Percentiles rank a stretch among this genome's conserved stretches.
These are phyloP conservation scores for Drosophila lacteicornis DNA, from an alignment of 1,140 invertebrate species.

Conservation along the genomic window DNA sequence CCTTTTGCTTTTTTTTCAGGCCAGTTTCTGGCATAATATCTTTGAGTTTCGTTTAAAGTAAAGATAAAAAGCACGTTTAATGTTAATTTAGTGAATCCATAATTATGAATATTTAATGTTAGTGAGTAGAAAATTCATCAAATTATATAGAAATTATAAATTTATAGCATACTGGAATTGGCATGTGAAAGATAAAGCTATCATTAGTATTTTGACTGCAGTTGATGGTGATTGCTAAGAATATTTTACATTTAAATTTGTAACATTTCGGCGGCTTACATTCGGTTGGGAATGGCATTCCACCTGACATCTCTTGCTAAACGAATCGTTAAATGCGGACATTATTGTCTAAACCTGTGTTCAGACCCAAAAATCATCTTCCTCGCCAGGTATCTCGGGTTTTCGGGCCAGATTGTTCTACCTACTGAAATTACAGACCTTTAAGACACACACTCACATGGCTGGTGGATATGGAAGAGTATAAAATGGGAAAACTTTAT, in stretches of 20 bases:
- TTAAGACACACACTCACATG: neutral
- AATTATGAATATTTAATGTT: no score
- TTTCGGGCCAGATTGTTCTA: conserved; percentile 1
- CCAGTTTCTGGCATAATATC: conserved; percentile 10
- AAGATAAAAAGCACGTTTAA: no score
- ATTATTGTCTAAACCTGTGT: conserved; percentile 49
- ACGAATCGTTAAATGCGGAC: conserved; percentile 59
- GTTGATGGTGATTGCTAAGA: neutral
- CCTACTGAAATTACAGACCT: conserved; percentile 20
- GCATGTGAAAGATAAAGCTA: neutral
- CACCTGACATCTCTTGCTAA: conserved; percentile 56
- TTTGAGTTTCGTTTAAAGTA: neutral
- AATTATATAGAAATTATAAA: neutral
- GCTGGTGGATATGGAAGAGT: conserved; percentile 1
- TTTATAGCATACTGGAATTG: neutral
- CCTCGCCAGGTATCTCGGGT: conserved; percentile 12
- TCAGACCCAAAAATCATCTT: conserved; percentile 10
- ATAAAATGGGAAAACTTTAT: conserved; percentile 28
- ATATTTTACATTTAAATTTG: neutral
- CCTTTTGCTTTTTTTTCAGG: conserved; percentile 19
- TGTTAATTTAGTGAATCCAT: no score
- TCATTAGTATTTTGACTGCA: neutral
- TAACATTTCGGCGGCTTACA: neutral
- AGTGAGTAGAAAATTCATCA: no score
- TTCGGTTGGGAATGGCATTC: neutral